Evolutionary conservation across 2,888 invertebrate species (phyloP).

Genomic region (Drosophila mercatorum): DNA sequence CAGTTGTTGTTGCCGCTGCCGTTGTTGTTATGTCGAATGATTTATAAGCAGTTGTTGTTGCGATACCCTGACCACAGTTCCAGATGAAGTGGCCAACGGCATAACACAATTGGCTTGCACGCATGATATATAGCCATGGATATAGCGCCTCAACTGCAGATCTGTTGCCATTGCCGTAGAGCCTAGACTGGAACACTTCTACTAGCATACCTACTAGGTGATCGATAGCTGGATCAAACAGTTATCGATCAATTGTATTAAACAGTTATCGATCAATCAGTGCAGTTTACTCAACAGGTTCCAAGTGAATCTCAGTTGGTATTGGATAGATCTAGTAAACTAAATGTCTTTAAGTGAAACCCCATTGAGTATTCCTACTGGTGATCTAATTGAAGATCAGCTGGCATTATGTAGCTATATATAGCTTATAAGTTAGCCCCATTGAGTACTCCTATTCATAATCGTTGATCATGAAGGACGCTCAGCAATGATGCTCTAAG

Average conservation of each 20-base stretch:
- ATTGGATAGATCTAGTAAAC: too few species aligned
- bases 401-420: background rate
- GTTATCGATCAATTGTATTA: background rate
- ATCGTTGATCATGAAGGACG: too few species aligned
- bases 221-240: background rate
- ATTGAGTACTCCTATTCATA: too few species aligned
- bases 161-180: background rate
- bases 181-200: background rate
- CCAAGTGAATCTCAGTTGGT: too few species aligned
- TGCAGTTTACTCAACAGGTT: background rate
- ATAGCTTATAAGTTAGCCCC: background rate
- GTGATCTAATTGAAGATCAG: background rate
- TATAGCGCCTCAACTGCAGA: background rate
- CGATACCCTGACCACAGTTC: constrained; percentile 37
- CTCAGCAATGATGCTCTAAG: background rate
- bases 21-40: constrained; percentile 60
- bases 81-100: constrained; percentile 22
- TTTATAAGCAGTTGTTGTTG: constrained; percentile 59
- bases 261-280: background rate
- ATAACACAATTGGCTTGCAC: constrained; percentile 5
- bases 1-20: constrained; percentile 28
- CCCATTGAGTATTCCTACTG: too few species aligned
- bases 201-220: too few species aligned
- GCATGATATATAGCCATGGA: background rate
- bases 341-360: too few species aligned